Percentiles rank a stretch among this genome's conserved stretches.
Evolutionary conservation across 2,113 vertebrate genomes (phyloP).

Genomic region (Lagopus muta): DNA sequence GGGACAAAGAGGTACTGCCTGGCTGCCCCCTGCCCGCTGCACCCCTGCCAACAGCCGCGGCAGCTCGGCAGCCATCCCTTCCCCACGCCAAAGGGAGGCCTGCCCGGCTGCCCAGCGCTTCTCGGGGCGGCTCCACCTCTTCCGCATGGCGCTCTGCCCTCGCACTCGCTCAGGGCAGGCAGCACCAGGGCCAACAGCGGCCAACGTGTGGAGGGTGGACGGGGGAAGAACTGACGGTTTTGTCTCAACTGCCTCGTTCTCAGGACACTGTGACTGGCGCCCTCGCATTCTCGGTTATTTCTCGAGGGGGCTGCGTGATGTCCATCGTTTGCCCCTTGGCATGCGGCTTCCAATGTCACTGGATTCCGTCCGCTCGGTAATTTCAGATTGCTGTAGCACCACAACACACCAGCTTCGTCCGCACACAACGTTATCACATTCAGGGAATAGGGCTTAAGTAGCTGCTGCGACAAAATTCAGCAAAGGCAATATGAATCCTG

Average conservation of each 20-base stretch:
- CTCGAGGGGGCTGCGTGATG: not conserved
- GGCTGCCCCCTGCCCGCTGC: not conserved
- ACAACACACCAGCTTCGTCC: not conserved
- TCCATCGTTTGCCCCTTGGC: not conserved
- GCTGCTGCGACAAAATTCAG: conserved; percentile 17
- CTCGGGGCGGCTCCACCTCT: accelerated
- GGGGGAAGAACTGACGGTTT: conserved; percentile 19
- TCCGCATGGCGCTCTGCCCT: not conserved
- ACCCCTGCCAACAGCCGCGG: accelerated
- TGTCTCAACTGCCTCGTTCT: conserved; percentile 22
- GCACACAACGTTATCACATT: not conserved
- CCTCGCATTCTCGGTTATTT: not conserved
- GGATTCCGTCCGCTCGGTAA: not conserved
- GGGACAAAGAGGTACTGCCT: not conserved
- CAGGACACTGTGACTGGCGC: conserved; percentile 39
- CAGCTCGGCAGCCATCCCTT: not conserved
- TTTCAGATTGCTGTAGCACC: not conserved
- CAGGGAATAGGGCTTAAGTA: not conserved
- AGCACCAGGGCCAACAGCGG: not conserved
- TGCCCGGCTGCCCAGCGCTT: not conserved
- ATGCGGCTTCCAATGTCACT: not conserved
- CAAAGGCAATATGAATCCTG: conserved; percentile 52
- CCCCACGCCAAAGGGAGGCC: not conserved
- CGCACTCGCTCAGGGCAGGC: not conserved
- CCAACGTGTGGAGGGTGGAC: not conserved